Base-by-base conservation (phyloP, 2,113 vertebrate species). In the Egretta garzetta region DNA sequence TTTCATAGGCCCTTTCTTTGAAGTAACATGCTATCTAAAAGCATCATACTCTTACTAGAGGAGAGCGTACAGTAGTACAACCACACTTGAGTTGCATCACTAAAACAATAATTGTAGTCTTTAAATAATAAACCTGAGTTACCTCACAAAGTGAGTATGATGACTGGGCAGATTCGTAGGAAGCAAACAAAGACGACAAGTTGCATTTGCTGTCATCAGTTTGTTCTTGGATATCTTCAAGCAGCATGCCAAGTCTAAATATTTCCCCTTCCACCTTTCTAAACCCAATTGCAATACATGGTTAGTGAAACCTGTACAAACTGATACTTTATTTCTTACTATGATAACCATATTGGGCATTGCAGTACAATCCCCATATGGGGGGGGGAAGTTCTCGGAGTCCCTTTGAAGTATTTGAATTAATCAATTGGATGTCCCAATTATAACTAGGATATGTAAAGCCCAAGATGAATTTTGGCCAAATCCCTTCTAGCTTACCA, bases 211-310 rank as follows among this genome's bases (percentile, higher is more conserved):
- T 97, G 97, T 94, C 97, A 89, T 98, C 97, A 6, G 97, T 98
- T 97, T 98, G 97, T 94, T 99, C 98, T 90, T 98, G 98, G 60
- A 99, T 97, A 80, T 98, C 98, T 95, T 99, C 99, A 91, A 99
- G 98, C 39, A 98, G 91, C 98, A 98, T 99, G 68, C 99, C 99
- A 95, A 99, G 97, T 94, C 97, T 98, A 93, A 99, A 99, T 94
- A 99, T 99, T 96, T 98, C 97, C 79, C 99, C 98, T 97, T 99
- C 99, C 73, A 99, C 95, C 92, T 97, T 97, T 97, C 99, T 99
- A 91, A 95, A 97, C 49, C 8, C 63, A 96, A 96, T 89, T 58
- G 94, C 26, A 96, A 92, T 18, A 68, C 18, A 82, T 8, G 94
- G 84, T 68, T 91, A 93, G 66, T 63, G 56, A 82, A 82, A 88